A percentile compares a stretch with the other conserved stretches of the same genome.
These are phyloP conservation scores for Lordiphosa andalusiaca DNA, from an alignment of 2,888 invertebrate species.

Conservation along the genomic window DNA sequence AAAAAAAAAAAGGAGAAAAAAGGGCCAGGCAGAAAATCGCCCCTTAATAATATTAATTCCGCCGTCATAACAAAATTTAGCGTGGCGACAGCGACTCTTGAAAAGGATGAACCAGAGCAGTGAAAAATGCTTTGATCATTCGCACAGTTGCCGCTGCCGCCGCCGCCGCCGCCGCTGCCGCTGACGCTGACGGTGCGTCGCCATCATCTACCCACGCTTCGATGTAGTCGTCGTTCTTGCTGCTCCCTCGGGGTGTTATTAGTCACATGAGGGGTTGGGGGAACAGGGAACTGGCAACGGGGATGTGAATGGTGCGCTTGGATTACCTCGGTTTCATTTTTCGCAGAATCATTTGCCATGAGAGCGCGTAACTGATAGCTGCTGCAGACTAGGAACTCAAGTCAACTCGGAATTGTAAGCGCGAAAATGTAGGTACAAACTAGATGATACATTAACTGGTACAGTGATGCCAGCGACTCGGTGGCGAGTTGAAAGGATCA, in stretches of 20 bases:
- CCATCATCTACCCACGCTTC: constrained; percentile 19
- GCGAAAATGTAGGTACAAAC: too few species aligned
- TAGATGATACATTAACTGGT: too few species aligned
- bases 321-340: constrained; percentile 10
- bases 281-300: constrained; percentile 12
- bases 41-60: constrained; percentile 74
- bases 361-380: constrained; percentile 13
- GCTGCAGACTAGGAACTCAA: constrained; percentile 19
- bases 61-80: constrained; percentile 70
- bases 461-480: too few species aligned
- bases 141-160: constrained; percentile 41
- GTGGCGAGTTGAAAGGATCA: too few species aligned
- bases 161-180: constrained; percentile 16
- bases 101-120: constrained; percentile 42
- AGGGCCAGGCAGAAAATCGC: constrained; percentile 51
- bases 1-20: constrained; percentile 8
- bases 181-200: constrained; percentile 2
- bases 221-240: constrained; percentile 16
- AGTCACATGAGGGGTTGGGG: constrained; percentile 62
- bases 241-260: constrained; percentile 77
- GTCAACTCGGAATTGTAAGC: too few species aligned
- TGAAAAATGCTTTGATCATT: constrained; percentile 69
- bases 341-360: constrained; percentile 8
- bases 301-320: constrained; percentile 6
- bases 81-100: constrained; percentile 25